Percentiles rank a stretch among this genome's conserved stretches.
Evolutionary conservation across 30 jellyfish, hydroid and myxozoan genomes (phyloP).

Genomic region (Rhopilema esculentum): DNA sequence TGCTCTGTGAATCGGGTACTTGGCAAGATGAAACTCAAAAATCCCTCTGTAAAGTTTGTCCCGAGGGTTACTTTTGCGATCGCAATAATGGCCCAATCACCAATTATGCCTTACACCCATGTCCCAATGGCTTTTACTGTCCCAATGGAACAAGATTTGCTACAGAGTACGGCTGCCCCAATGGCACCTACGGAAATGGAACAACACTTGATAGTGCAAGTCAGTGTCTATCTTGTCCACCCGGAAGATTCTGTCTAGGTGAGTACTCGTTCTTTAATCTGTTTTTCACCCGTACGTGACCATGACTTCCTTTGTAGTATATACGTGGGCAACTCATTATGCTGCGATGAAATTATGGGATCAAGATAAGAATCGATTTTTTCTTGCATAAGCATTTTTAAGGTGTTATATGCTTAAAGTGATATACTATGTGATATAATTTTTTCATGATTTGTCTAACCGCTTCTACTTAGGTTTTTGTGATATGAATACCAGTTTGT

Average conservation of each 20-base stretch:
- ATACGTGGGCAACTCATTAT: background rate
- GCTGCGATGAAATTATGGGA: too few species aligned
- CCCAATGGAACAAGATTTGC: constrained; percentile 94
- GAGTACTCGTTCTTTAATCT: background rate
- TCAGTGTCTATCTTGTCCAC: constrained; percentile 87
- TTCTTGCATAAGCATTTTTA: too few species aligned
- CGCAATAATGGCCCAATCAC: constrained; percentile 72
- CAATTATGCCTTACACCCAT: constrained; percentile 61
- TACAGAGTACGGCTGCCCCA: constrained; percentile 87
- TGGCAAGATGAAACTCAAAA: constrained; percentile 78
- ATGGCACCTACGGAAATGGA: constrained; percentile 90
- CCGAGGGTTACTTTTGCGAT: constrained; percentile 88
- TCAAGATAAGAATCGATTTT: too few species aligned
- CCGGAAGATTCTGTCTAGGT: constrained; percentile 96
- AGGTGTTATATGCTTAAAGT: too few species aligned
- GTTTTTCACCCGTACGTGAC: background rate
- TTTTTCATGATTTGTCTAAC: too few species aligned
- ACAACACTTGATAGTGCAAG: constrained; percentile 68
- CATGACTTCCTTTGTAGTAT: background rate
- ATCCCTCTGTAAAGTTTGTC: constrained; percentile 76
- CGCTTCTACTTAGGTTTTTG: background rate
- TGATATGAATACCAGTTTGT: too few species aligned
- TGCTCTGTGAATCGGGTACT: constrained; percentile 83
- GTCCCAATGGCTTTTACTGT: constrained; percentile 95
- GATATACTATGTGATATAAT: too few species aligned